phyloP scores from a whole-genome alignment of 2,888 invertebrate genomes.

The Entomobrya multifasciata region DNA sequence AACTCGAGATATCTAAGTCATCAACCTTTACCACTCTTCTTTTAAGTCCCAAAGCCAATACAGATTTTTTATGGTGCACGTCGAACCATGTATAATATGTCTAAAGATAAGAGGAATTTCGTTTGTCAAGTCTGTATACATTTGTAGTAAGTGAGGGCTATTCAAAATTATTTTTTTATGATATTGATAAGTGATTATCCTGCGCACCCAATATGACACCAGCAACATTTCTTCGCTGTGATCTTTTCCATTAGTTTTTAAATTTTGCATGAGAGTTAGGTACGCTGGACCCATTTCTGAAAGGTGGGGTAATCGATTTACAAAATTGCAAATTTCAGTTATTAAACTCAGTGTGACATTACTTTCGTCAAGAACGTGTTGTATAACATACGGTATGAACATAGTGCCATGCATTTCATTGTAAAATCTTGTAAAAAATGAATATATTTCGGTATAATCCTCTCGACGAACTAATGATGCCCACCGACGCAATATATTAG shows the following conservation, averaged over 20 bases:
- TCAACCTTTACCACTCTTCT: not conserved
- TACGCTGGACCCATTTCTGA: not conserved
- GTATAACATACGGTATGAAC: not conserved
- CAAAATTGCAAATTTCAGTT: not conserved
- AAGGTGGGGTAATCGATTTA: not conserved
- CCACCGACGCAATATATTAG: not conserved
- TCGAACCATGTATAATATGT: not conserved
- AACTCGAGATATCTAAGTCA: not conserved
- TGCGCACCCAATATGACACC: not conserved
- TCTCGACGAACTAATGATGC: not conserved
- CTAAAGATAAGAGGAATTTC: not conserved
- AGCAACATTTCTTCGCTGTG: not conserved
- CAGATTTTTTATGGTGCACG: not conserved
- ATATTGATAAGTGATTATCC: not conserved
- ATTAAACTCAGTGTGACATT: not conserved
- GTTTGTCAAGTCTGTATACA: not conserved
- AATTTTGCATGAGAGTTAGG: not conserved
- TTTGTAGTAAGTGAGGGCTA: not conserved
- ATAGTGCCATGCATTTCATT: not conserved
- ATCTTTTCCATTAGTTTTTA: not conserved
- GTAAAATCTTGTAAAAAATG: not conserved
- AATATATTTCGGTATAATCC: not conserved
- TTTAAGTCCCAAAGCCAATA: not conserved
- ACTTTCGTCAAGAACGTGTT: not conserved
- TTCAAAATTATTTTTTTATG: not conserved